A percentile compares a stretch with the other conserved stretches of the same genome.
These are phyloP conservation scores for Eclectus roratus DNA, from an alignment of 2,113 vertebrate species.

Conservation along the genomic window DNA sequence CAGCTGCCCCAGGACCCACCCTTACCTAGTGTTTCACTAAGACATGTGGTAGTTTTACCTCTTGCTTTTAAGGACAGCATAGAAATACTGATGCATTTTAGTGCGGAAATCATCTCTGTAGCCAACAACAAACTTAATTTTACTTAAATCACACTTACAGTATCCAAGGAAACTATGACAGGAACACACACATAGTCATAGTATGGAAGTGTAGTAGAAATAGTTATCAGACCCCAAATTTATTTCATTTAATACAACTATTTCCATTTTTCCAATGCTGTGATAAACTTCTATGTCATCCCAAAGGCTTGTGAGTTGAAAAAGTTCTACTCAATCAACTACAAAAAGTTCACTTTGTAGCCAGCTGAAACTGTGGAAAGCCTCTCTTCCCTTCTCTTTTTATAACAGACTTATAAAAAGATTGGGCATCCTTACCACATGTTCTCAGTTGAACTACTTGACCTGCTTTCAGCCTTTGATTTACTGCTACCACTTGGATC, in stretches of 20 bases:
- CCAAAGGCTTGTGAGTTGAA: background rate
- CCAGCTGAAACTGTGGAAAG: conserved; percentile 46
- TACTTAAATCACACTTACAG: background rate
- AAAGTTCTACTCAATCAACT: background rate
- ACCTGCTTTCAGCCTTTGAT: background rate
- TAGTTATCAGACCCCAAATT: background rate
- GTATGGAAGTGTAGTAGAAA: background rate
- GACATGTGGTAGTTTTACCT: background rate
- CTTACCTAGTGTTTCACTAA: background rate
- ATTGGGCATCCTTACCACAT: background rate
- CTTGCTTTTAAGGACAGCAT: background rate
- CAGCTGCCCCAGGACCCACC: background rate
- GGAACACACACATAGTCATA: background rate
- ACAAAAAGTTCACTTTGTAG: background rate
- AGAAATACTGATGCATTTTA: background rate
- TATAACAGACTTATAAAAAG: conserved; percentile 16
- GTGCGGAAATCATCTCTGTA: background rate
- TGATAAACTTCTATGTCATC: conserved; percentile 35
- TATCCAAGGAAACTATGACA: background rate
- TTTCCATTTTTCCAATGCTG: conserved; percentile 23
- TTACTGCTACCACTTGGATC: background rate
- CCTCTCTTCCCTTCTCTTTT: conserved; percentile 1
- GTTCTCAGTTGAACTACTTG: background rate
- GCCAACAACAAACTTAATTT: background rate
- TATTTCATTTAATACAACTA: conserved; percentile 42